These are phyloP conservation scores for Oceanodroma leucorhoa DNA, from an alignment of 2,797 vertebrate species.

Conservation along the genomic window DNA sequence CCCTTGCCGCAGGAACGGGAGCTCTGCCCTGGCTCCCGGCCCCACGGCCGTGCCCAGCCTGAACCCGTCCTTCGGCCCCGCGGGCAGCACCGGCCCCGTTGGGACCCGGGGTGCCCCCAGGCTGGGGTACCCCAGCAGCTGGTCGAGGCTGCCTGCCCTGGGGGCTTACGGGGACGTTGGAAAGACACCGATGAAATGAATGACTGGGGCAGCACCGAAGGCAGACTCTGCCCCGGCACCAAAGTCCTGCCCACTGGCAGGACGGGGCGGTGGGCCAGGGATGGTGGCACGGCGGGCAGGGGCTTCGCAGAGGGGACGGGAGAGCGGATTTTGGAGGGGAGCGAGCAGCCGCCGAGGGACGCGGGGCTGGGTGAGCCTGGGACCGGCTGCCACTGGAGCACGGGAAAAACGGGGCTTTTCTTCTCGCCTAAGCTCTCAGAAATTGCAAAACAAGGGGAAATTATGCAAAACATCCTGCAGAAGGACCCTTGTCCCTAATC, in stretches of 20 bases:
- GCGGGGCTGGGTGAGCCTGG: not conserved
- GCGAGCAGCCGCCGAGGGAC: fast-evolving
- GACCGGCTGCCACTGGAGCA: not conserved
- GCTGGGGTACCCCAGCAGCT: not conserved
- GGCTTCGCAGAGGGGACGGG: fast-evolving
- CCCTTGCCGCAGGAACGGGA: not conserved
- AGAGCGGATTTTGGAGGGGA: fast-evolving
- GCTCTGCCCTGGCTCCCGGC: not conserved
- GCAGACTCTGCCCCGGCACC: not conserved
- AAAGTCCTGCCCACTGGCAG: not conserved
- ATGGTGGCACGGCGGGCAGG: fast-evolving
- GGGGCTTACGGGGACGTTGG: fast-evolving
- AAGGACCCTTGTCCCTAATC: slow-evolving; percentile 60
- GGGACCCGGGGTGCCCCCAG: not conserved
- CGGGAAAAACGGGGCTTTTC: not conserved
- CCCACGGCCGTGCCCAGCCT: fast-evolving
- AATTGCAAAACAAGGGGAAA: slow-evolving; percentile 59
- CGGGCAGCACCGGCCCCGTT: fast-evolving
- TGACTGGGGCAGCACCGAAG: fast-evolving
- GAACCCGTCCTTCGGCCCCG: not conserved
- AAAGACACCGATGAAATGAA: not conserved
- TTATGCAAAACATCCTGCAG: slow-evolving; percentile 31
- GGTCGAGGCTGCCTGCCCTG: not conserved
- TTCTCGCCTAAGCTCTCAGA: not conserved
- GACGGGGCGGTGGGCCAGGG: fast-evolving